Evolutionary conservation across 2,888 invertebrate genomes (phyloP).

Genomic region (Hypsopygia costalis): DNA sequence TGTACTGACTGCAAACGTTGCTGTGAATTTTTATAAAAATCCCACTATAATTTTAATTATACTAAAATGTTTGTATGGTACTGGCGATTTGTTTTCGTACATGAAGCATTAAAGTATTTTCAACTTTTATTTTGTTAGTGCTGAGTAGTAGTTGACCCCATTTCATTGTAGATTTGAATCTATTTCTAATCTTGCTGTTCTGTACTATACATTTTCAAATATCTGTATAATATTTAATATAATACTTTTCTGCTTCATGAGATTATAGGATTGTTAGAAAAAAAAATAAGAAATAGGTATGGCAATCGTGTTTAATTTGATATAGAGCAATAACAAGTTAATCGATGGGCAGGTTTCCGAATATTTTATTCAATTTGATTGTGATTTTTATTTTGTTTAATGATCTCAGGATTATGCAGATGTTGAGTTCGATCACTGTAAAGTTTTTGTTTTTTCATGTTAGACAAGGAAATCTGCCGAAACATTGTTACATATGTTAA

Average conservation of each 20-base stretch:
- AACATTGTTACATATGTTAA: slow-evolving; percentile 29
- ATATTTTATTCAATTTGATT: background rate
- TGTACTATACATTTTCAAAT: slow-evolving; percentile 60
- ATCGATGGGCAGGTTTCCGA: slow-evolving; percentile 60
- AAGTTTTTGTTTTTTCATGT: slow-evolving; percentile 26
- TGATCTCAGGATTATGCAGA: background rate
- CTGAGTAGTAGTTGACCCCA: slow-evolving; percentile 40
- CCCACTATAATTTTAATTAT: slow-evolving; percentile 42
- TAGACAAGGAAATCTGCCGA: slow-evolving; percentile 44
- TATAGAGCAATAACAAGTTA: slow-evolving; percentile 53
- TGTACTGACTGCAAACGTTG: slow-evolving; percentile 57
- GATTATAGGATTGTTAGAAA: slow-evolving; percentile 68
- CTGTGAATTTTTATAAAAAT: slow-evolving; percentile 52
- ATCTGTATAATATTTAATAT: slow-evolving; percentile 67
- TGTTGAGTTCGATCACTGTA: background rate
- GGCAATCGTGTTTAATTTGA: slow-evolving; percentile 59
- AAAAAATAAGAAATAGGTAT: slow-evolving; percentile 69
- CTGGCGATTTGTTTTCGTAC: slow-evolving; percentile 50
- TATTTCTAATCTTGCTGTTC: slow-evolving; percentile 65
- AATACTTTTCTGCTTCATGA: slow-evolving; percentile 79
- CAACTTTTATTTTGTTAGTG: slow-evolving; percentile 29
- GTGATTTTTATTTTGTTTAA: background rate
- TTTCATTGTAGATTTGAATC: slow-evolving; percentile 69
- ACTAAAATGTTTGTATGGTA: slow-evolving; percentile 58
- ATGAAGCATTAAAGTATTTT: slow-evolving; percentile 78